phyloP scores from a whole-genome alignment of 2,888 invertebrate species.

The Ariolimax columbianus region DNA sequence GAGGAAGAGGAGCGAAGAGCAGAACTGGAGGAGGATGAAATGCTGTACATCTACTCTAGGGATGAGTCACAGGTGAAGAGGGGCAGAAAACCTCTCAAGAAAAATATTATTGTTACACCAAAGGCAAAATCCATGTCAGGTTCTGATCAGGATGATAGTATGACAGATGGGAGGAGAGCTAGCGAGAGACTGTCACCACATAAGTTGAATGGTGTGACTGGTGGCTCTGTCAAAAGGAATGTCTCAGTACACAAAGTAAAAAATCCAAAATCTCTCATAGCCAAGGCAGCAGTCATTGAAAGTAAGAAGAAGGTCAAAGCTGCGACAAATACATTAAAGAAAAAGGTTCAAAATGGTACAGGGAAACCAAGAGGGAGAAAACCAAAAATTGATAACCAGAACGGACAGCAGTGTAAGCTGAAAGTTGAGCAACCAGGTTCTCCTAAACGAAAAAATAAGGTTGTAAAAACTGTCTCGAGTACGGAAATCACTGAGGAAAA shows the following conservation, averaged over 20 bases:
- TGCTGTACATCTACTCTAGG: conserved; percentile 86
- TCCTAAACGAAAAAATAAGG: conserved; percentile 17
- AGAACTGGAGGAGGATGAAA: conserved; percentile 80
- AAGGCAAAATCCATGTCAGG: conserved; percentile 29
- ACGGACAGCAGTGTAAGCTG: background rate
- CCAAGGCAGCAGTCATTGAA: conserved; percentile 40
- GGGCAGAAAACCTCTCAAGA: conserved; percentile 52
- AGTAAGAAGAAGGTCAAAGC: conserved; percentile 51
- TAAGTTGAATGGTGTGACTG: conserved; percentile 7
- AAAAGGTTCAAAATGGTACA: conserved; percentile 40
- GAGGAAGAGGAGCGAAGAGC: conserved; percentile 80
- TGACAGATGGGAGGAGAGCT: conserved; percentile 18
- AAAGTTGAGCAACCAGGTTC: background rate
- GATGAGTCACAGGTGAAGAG: conserved; percentile 88
- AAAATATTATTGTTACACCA: background rate
- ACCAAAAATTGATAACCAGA: background rate
- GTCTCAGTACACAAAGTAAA: conserved; percentile 2
- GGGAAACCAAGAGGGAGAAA: conserved; percentile 27
- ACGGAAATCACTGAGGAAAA: conserved; percentile 57
- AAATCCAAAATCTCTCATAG: conserved; percentile 23
- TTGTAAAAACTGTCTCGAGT: conserved; percentile 12
- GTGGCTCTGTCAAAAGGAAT: conserved; percentile 20
- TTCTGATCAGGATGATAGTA: conserved; percentile 48
- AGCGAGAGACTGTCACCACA: conserved; percentile 36
- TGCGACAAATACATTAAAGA: conserved; percentile 30